phyloP scores from a whole-genome alignment of 2,113 vertebrate genomes.

The Nansenia antarctica region DNA sequence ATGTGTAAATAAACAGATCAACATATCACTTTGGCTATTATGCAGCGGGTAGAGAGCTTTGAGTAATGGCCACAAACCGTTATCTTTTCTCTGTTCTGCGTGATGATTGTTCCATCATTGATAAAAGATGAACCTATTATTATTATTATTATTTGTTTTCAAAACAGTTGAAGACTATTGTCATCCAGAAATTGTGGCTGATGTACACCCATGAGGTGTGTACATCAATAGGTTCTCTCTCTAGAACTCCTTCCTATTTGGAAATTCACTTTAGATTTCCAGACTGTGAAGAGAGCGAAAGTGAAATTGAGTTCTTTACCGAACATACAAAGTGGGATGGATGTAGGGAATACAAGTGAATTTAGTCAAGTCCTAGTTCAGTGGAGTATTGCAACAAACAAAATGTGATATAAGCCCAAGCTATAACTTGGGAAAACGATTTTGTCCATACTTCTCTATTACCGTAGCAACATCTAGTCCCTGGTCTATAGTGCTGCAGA shows the following conservation, averaged over 20 bases:
- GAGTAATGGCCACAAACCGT: too few species aligned
- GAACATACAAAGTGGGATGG: too few species aligned
- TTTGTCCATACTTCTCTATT: conserved; percentile 5
- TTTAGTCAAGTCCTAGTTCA: background rate
- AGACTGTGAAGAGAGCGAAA: too few species aligned
- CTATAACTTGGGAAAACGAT: conserved; percentile 7
- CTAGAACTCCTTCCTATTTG: background rate
- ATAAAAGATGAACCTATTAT: too few species aligned
- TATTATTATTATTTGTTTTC: background rate
- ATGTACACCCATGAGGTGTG: background rate
- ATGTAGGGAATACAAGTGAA: background rate
- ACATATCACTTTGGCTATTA: too few species aligned
- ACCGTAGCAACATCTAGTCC: conserved; percentile 16
- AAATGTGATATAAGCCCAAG: background rate
- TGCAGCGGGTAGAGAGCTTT: too few species aligned
- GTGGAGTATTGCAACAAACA: conserved; percentile 13
- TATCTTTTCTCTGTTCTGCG: too few species aligned
- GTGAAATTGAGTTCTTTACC: too few species aligned
- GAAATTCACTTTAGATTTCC: background rate
- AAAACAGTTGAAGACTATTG: conserved; percentile 15
- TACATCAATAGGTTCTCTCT: background rate
- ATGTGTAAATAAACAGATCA: too few species aligned
- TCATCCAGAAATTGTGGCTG: background rate
- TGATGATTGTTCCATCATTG: too few species aligned
- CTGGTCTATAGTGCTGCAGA: conserved; percentile 30